These are phyloP conservation scores for Columba livia DNA, from an alignment of 2,113 vertebrate species.

Conservation along the genomic window DNA sequence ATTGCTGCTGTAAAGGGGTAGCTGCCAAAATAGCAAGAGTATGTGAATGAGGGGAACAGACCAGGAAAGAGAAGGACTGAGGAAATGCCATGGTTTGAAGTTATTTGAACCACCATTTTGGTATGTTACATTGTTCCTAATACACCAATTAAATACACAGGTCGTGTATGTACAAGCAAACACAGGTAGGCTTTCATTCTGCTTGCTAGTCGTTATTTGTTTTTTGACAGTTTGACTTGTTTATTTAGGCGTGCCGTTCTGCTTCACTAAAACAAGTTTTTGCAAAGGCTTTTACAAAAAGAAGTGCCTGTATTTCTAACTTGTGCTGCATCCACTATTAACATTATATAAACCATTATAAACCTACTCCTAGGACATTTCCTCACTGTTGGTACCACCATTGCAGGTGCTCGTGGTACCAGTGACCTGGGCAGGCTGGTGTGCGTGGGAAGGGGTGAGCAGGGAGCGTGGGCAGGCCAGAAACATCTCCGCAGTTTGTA, in stretches of 20 bases:
- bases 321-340: background rate
- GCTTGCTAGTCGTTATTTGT: background rate
- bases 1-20: background rate
- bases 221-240: background rate
- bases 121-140: background rate
- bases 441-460: rapidly evolving
- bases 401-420: background rate
- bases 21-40: background rate
- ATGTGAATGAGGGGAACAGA: background rate
- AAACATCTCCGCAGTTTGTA: background rate
- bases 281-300: background rate
- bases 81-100: background rate
- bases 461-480: background rate
- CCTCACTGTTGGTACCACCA: background rate
- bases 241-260: background rate
- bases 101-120: background rate
- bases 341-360: background rate
- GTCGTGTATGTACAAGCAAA: background rate
- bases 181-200: background rate
- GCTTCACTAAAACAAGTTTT: background rate
- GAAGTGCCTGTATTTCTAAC: background rate
- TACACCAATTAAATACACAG: background rate
- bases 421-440: background rate
- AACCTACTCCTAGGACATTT: background rate
- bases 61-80: background rate